phyloP scores from a whole-genome alignment of 2,797 vertebrate genomes.

The Myotis pilosus region DNA sequence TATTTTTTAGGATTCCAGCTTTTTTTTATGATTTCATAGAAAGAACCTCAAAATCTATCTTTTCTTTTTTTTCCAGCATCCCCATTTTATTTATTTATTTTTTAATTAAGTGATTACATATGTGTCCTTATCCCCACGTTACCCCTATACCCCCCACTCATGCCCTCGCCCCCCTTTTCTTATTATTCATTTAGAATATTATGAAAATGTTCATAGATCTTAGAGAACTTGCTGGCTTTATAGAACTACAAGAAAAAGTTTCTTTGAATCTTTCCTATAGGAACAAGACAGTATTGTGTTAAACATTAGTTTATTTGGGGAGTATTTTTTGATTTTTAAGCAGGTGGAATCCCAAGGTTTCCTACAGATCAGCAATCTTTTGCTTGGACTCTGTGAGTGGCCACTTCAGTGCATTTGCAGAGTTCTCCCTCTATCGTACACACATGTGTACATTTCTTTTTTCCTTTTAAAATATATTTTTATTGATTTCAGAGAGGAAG shows the following conservation, averaged over 20 bases:
- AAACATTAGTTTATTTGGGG: neutral
- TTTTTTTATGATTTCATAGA: conserved; percentile 10
- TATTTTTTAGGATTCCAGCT: neutral
- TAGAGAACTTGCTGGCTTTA: neutral
- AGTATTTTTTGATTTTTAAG: neutral
- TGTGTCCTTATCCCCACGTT: too few relatives aligned
- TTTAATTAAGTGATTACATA: too few relatives aligned
- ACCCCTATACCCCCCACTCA: too few relatives aligned
- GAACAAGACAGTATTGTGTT: neutral
- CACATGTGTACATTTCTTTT: neutral
- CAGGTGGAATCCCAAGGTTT: neutral
- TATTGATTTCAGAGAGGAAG: too few relatives aligned
- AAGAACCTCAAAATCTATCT: neutral
- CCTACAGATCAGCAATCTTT: neutral
- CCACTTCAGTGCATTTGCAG: neutral
- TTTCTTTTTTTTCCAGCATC: neutral
- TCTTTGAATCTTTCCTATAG: conserved; percentile 19
- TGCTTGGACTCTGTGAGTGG: neutral
- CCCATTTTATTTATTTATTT: too few relatives aligned
- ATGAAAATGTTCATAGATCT: neutral
- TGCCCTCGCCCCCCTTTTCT: neutral
- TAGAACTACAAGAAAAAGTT: neutral
- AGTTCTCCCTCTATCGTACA: neutral
- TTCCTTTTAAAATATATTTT: too few relatives aligned
- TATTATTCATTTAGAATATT: conserved; percentile 32